These are phyloP conservation scores for Grallaria varia DNA, from an alignment of 2,113 vertebrate species.

Conservation along the genomic window DNA sequence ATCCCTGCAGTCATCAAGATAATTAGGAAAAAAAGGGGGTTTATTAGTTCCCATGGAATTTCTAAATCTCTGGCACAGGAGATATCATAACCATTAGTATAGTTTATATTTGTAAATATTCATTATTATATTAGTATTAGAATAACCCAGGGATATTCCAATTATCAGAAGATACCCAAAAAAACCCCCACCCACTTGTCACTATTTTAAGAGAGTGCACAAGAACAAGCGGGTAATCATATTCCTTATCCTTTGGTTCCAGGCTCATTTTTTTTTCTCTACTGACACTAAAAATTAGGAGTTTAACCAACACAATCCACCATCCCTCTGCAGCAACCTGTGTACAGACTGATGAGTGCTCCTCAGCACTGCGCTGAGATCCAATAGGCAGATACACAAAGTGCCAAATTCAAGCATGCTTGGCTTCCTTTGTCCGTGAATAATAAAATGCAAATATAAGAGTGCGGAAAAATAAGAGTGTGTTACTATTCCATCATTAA, in stretches of 20 bases:
- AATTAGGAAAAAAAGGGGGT: accelerated
- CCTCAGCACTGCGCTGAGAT: neutral
- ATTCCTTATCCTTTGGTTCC: neutral
- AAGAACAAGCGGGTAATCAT: neutral
- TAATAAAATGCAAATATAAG: neutral
- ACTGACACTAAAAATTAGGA: neutral
- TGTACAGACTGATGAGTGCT: neutral
- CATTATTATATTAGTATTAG: neutral
- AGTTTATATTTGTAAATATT: neutral
- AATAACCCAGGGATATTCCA: neutral
- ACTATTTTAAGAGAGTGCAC: neutral
- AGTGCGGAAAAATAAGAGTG: neutral
- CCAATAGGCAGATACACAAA: neutral
- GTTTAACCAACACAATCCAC: neutral
- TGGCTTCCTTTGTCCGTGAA: neutral
- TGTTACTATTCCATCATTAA: neutral
- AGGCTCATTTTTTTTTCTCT: neutral
- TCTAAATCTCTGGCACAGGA: neutral
- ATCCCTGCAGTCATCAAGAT: neutral
- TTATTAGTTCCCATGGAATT: neutral
- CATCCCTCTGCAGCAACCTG: neutral
- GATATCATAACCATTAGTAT: neutral
- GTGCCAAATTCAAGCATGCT: neutral
- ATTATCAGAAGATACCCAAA: neutral
- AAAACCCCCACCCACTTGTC: neutral